Evolutionary conservation across 2,113 vertebrate genomes (phyloP).

Genomic region (Sinocyclocheilus maitianheensis): DNA sequence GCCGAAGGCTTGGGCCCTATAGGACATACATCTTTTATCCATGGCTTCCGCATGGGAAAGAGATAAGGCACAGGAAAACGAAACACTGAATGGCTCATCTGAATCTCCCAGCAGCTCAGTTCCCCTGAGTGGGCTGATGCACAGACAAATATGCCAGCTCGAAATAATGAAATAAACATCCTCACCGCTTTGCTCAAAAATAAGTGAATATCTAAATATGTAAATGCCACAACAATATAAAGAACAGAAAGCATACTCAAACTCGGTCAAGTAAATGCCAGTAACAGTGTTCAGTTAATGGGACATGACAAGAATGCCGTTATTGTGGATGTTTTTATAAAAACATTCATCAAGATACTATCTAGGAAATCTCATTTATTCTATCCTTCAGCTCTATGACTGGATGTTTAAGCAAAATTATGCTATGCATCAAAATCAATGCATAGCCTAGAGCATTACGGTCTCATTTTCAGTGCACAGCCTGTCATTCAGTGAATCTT

Average conservation of each 20-base stretch:
- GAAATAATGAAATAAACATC: conserved; percentile 27
- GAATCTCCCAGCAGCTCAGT: conserved; percentile 17
- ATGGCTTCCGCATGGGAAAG: background rate
- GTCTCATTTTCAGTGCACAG: background rate
- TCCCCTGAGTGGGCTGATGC: conserved; percentile 26
- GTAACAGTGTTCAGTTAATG: conserved; percentile 3
- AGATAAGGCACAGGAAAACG: background rate
- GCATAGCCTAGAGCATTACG: background rate
- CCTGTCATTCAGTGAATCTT: background rate
- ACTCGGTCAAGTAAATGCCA: background rate
- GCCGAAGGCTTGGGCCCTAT: conserved; percentile 25
- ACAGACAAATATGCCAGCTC: conserved; percentile 22
- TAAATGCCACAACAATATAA: conserved; percentile 24
- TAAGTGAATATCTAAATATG: background rate
- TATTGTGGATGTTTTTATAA: background rate
- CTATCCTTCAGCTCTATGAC: background rate
- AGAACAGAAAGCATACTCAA: background rate
- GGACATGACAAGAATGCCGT: background rate
- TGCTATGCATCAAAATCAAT: background rate
- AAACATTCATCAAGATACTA: background rate
- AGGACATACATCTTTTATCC: conserved; percentile 45
- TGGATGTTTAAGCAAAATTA: background rate
- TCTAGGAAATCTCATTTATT: background rate
- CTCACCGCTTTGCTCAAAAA: background rate
- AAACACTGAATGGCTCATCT: conserved; percentile 26